Percentiles rank a stretch among this genome's conserved stretches.
Evolutionary conservation across 1,140 invertebrate species (phyloP).

Genomic region (Atta cephalotes): DNA sequence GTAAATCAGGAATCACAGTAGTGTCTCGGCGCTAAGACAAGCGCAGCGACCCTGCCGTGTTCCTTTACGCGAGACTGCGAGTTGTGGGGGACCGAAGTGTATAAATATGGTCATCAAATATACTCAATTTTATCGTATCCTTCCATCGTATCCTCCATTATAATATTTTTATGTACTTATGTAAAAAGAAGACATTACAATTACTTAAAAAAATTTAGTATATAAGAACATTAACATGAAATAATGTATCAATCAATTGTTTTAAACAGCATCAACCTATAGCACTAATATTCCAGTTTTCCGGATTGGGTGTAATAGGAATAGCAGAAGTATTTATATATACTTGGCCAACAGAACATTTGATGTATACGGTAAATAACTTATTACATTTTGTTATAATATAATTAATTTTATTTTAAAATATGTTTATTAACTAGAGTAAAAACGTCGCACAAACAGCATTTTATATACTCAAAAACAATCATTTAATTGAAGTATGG

Average conservation of each 20-base stretch:
- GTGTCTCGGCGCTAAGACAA: too few relatives aligned
- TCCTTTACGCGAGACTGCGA: too few relatives aligned
- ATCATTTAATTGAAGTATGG: background rate
- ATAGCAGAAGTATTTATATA: constrained; percentile 20
- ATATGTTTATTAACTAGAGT: background rate
- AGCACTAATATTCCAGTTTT: background rate
- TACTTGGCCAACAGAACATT: constrained; percentile 32
- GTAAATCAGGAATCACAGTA: too few relatives aligned
- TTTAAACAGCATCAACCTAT: background rate
- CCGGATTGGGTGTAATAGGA: accelerated
- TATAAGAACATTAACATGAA: background rate
- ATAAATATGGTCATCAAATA: too few relatives aligned
- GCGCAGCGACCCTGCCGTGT: too few relatives aligned
- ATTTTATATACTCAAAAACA: background rate
- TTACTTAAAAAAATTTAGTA: background rate
- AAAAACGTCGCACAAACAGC: background rate
- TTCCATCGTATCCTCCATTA: too few relatives aligned
- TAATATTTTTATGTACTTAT: too few relatives aligned
- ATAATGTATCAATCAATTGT: background rate
- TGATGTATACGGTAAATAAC: background rate
- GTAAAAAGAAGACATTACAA: too few relatives aligned
- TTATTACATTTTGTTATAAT: too few relatives aligned
- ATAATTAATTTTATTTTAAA: background rate
- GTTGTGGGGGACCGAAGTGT: too few relatives aligned
- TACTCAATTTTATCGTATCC: too few relatives aligned